These are phyloP conservation scores for Petrolisthes manimaculis DNA, from an alignment of 2,888 invertebrate genomes.

Conservation along the genomic window DNA sequence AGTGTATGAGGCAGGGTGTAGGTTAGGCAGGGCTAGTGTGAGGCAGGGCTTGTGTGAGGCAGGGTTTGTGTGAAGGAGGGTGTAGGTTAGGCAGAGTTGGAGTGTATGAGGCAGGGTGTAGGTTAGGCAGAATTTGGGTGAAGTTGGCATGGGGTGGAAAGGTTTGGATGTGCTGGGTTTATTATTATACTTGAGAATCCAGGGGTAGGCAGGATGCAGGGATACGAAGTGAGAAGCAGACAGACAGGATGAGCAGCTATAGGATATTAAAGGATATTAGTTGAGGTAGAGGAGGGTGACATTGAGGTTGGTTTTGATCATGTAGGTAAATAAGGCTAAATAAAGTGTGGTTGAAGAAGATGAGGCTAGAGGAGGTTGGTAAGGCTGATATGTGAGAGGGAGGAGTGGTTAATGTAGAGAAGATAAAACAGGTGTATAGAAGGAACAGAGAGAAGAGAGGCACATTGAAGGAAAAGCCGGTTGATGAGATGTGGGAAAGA, in stretches of 20 bases:
- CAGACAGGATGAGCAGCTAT: too few species aligned
- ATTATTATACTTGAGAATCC: too few species aligned
- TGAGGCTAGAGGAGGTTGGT: neutral
- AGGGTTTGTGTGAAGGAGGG: neutral
- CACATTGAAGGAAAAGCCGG: neutral
- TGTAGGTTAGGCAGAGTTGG: neutral
- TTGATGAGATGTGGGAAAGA: neutral
- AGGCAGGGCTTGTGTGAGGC: neutral
- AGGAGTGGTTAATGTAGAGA: neutral
- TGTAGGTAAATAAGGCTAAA: neutral
- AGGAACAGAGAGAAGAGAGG: neutral
- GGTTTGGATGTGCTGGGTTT: too few species aligned
- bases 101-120: neutral
- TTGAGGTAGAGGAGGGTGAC: too few species aligned
- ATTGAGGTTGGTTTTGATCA: too few species aligned
- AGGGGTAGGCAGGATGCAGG: too few species aligned
- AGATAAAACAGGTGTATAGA: neutral
- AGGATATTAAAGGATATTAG: too few species aligned
- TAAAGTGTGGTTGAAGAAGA: too few species aligned
- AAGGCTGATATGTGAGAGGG: neutral
- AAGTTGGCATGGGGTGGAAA: too few species aligned
- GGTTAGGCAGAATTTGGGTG: too few species aligned
- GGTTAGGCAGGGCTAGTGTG: too few species aligned
- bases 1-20: neutral
- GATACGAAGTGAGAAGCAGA: too few species aligned